Evolutionary conservation across 1,140 invertebrate species (phyloP).

Genomic region (Sipha flava): DNA sequence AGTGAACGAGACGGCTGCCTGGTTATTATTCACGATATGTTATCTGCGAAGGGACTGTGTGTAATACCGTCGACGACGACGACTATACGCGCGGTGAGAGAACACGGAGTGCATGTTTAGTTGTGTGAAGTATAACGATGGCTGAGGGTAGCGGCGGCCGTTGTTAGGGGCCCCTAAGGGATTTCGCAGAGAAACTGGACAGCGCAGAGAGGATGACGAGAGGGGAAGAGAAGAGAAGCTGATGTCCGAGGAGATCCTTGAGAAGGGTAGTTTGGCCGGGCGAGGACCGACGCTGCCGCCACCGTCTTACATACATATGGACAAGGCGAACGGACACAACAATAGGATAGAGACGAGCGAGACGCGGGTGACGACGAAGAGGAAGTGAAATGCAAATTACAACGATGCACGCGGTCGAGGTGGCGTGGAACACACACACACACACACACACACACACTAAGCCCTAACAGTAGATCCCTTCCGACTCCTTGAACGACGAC

Average conservation of each 20-base stretch:
- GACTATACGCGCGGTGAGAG: not conserved
- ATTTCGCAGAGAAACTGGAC: conserved; percentile 3
- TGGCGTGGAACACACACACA: not conserved
- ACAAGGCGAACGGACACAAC: conserved; percentile 32
- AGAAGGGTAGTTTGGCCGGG: conserved; percentile 28
- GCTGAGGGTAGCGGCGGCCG: not conserved
- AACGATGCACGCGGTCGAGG: conserved; percentile 25
- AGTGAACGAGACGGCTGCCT: not conserved
- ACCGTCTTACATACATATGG: conserved; percentile 35
- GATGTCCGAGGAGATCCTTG: conserved; percentile 18
- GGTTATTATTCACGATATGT: conserved; percentile 33
- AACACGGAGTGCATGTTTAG: not conserved
- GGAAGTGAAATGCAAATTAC: conserved; percentile 35
- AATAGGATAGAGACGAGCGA: not conserved
- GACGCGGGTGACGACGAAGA: not conserved
- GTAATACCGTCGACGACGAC: conserved; percentile 5
- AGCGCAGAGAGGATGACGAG: not conserved
- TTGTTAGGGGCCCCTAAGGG: conserved; percentile 18
- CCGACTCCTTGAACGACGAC: conserved; percentile 14
- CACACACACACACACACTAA: conserved; percentile 17
- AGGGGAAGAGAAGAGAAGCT: not conserved
- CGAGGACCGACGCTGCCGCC: not conserved
- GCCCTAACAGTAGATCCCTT: conserved; percentile 14
- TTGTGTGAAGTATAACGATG: not conserved
- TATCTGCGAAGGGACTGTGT: conserved; percentile 24